These are phyloP conservation scores for Diabrotica virgifera DNA, from an alignment of 1,140 invertebrate genomes.

Conservation along the genomic window DNA sequence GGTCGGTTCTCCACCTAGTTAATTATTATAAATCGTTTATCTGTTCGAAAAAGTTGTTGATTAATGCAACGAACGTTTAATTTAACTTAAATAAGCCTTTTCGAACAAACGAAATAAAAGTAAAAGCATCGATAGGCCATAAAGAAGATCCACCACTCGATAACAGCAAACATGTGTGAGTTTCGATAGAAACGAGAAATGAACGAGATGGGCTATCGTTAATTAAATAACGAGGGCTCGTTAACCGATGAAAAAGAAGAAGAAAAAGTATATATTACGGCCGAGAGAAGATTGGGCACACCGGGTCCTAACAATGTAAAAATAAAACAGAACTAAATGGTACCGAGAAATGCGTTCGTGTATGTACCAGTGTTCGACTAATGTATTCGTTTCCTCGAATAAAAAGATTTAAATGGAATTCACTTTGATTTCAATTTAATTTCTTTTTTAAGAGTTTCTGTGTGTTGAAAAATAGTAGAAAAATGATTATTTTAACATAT, in stretches of 20 bases:
- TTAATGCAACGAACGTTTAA: conserved; percentile 32
- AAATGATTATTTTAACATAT: no score
- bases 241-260: conserved; percentile 36
- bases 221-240: conserved; percentile 46
- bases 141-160: conserved; percentile 41
- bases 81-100: conserved; percentile 36
- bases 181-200: conserved; percentile 40
- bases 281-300: conserved; percentile 34
- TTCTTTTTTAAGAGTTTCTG: no score
- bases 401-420: conserved; percentile 36
- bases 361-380: conserved; percentile 40
- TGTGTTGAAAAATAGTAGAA: no score
- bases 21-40: conserved; percentile 22
- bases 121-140: conserved; percentile 29
- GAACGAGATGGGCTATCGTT: conserved; percentile 38
- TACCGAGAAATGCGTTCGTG: conserved; percentile 40
- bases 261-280: conserved; percentile 10
- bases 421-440: background rate
- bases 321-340: conserved; percentile 43
- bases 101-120: conserved; percentile 31
- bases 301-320: conserved; percentile 45
- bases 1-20: conserved; percentile 18
- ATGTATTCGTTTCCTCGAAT: conserved; percentile 37
- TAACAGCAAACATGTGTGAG: conserved; percentile 41
- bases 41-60: conserved; percentile 22